Conservation (phyloP, 2,113 vertebrate genomes). For the Eulacestoma nigropectus region DNA sequence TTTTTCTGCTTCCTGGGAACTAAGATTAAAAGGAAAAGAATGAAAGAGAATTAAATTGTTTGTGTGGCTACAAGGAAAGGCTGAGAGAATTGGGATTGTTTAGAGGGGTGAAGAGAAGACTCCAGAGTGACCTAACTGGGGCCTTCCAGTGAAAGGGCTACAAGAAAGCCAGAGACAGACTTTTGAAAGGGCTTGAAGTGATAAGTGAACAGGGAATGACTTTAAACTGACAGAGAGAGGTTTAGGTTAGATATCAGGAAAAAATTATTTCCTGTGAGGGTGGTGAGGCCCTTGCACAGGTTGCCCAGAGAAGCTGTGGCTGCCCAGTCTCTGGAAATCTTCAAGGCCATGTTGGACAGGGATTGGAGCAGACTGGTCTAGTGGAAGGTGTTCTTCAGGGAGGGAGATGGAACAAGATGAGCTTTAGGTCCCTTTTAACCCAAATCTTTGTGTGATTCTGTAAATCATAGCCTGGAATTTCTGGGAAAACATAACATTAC, state of each 20-base stretch:
- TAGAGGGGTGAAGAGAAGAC: background rate
- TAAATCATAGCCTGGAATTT: background rate
- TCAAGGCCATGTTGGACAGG: rapidly evolving
- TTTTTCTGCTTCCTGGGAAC: background rate
- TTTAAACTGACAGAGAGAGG: background rate
- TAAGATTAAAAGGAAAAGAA: background rate
- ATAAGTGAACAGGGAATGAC: background rate
- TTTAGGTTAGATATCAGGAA: background rate
- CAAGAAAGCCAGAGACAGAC: background rate
- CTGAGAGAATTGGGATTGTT: background rate
- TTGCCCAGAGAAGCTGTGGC: background rate
- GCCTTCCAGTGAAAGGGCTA: background rate
- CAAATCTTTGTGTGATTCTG: background rate
- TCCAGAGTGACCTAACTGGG: background rate
- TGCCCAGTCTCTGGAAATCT: background rate
- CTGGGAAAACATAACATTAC: rapidly evolving
- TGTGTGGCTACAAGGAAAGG: background rate
- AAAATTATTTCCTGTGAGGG: background rate
- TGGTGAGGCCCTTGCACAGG: rapidly evolving
- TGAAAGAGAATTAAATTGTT: background rate
- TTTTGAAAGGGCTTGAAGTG: background rate
- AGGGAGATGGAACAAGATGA: background rate
- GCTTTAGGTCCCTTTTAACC: background rate
- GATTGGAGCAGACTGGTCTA: background rate
- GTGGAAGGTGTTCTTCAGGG: background rate